Base-by-base conservation (phyloP, 2,113 vertebrate species). In the Psilopsiagon aymara region DNA sequence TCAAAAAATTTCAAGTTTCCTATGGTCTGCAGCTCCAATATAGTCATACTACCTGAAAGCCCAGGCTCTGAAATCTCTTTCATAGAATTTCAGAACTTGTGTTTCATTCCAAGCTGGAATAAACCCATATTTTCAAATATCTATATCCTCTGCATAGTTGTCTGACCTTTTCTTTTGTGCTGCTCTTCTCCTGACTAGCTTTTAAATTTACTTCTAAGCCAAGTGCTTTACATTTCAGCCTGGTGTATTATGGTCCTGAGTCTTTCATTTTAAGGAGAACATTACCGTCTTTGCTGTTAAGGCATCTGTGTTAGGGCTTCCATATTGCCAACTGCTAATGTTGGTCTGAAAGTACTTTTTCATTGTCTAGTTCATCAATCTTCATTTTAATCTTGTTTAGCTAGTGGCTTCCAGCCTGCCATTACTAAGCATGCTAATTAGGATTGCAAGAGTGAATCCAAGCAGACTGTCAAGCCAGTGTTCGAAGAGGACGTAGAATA, bases 301-400 rank as follows among this genome's bases (percentile, higher is more conserved):
- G 63, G 66, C 39, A 73, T 62, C n/a, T 11, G 2, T 57, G 62
- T 76, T 29, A 63, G 35, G 59, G 21, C 44, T 39, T 70, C 41
- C 3, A 0, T 68, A 13, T 31, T 91, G 46, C 31, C 49, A 83
- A 2, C 23, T 77, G 60, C 68, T 57, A 19, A 43, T 27, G 81
- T 82, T 60, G 43, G 29, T 21, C 35, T 88, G 51, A 53, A 91
- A 84, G 69, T 77, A 51, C 71, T 83, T 93, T 86, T 93, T 86
- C 71, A 43, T 81, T 86, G 59, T 83, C 68, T 19, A 2, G 82
- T 90, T 90, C 64, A 83, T 88, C 91, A 66, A 37, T 88, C 80
- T 95, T 88, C 49, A 33, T 93, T 94, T 95, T 62, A 66, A 77
- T 78, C 82, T 59, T 86, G 33, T 88, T 88, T 91, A 52, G 39